Percentiles rank a stretch among this genome's conserved stretches.
Conservation (phyloP, 2,888 invertebrate genomes). For the Thumatha senex region DNA sequence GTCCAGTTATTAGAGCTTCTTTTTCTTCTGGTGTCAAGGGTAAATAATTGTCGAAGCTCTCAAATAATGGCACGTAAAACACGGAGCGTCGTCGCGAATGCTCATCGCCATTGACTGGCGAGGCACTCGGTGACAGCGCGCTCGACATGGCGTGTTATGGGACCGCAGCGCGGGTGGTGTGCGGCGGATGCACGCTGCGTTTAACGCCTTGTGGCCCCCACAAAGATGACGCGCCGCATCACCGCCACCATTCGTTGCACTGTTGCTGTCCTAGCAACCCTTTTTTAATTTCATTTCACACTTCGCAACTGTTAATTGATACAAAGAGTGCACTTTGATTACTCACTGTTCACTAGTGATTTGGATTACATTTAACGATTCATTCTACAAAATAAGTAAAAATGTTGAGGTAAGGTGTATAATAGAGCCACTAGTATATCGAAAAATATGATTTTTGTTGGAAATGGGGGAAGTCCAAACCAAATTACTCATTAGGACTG, state of each 20-base stretch:
- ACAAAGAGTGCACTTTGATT: constrained; percentile 37
- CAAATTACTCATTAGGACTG: too few relatives aligned
- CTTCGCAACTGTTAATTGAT: constrained; percentile 50
- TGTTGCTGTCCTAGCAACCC: constrained; percentile 53
- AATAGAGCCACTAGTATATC: constrained; percentile 17
- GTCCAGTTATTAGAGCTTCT: constrained; percentile 71
- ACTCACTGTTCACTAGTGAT: constrained; percentile 24
- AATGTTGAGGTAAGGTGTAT: constrained; percentile 58
- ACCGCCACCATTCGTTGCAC: constrained; percentile 66
- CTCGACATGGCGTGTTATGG: constrained; percentile 62
- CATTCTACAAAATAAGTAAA: constrained; percentile 24
- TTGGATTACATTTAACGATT: constrained; percentile 15
- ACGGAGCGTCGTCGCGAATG: constrained; percentile 86
- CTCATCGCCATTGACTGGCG: constrained; percentile 73
- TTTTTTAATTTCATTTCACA: constrained; percentile 60
- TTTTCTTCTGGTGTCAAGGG: constrained; percentile 78
- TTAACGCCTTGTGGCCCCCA: constrained; percentile 58
- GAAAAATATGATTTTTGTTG: constrained; percentile 5
- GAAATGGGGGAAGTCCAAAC: too few relatives aligned
- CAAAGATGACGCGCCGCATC: constrained; percentile 59
- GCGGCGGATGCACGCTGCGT: constrained; percentile 69
- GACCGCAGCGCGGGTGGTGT: constrained; percentile 37
- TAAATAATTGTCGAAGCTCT: constrained; percentile 83
- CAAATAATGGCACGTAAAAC: constrained; percentile 89
- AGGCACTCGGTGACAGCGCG: constrained; percentile 59